Base-by-base conservation (phyloP, 1,140 invertebrate genomes). In the Lysiphlebus fabarum region DNA sequence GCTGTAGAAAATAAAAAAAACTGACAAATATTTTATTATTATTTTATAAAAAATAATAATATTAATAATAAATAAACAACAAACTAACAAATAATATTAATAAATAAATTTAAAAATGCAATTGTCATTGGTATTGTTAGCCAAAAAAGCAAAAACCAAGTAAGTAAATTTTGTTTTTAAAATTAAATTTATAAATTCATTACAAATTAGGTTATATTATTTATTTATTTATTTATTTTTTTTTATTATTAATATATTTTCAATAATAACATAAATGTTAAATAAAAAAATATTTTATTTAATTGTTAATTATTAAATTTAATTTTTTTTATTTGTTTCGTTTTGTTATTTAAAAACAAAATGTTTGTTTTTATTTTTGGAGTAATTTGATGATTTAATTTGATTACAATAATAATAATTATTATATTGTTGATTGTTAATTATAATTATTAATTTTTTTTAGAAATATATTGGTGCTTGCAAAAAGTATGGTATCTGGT, bases 401-500 rank as follows among this genome's bases (percentile, higher is more conserved):
- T 26, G 17, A 26, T 1, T 2, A 26, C 4, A 26, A 26, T 40
- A 40, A 40, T 8, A 4, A 8, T 40, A 2, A 11, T 8, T 8
- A 40, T 7, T 8, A 5, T 8, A 26, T 48, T 9, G 9, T 48
- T 48, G 2, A 48, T n/a, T 14, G 43, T 10, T 4, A 44, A 14
- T 44, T n/a, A 44, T 6, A 11, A 34, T 49, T 59, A 44, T 54
- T 41, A 2, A 1, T 1, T n/a, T 56, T 60, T 81, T 82, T 67
- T 63, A 91, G 89, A 70, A 62, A 72, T 40, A 81, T 93, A 2
- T 85, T 93, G 83, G 90, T 93, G 1, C 53, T 88, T 56, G 79
- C 90, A 75, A 84, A 91, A 71, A 93, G 91, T 76, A 71, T 87
- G 49, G 86, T 90, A 14, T 89, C 83, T 65, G 90, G 90, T 9